These are phyloP conservation scores for Pachycephala philippinensis DNA, from an alignment of 2,113 vertebrate genomes.

Conservation along the genomic window DNA sequence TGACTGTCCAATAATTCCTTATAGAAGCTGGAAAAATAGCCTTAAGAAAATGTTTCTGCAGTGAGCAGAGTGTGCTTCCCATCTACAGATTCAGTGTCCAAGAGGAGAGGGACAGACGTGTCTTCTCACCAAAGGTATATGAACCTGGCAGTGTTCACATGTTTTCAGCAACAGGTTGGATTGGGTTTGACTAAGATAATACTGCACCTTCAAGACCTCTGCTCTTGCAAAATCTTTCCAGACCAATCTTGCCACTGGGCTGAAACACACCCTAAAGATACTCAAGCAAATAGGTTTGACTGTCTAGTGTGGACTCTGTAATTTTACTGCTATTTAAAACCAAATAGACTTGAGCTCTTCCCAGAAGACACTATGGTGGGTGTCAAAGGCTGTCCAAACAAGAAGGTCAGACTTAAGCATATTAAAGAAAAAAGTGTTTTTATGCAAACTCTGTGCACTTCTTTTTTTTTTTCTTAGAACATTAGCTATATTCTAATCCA, in stretches of 20 bases:
- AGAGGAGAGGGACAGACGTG: background rate
- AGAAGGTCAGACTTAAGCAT: background rate
- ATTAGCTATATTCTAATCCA: background rate
- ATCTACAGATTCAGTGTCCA: background rate
- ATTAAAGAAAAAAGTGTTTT: background rate
- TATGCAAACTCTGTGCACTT: background rate
- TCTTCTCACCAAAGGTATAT: background rate
- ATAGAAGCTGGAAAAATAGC: background rate
- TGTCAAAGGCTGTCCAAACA: background rate
- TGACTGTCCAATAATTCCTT: background rate
- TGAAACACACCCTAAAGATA: constrained; percentile 11
- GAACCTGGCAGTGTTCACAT: background rate
- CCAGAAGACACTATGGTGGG: background rate
- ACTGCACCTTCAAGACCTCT: background rate
- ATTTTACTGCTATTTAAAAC: constrained; percentile 33
- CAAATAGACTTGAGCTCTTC: background rate
- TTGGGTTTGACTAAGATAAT: background rate
- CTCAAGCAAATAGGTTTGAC: background rate
- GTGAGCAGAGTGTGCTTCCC: background rate
- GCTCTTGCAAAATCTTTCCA: constrained; percentile 9
- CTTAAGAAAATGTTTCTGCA: background rate
- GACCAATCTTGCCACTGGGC: background rate
- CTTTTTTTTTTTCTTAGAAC: background rate
- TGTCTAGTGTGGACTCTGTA: background rate
- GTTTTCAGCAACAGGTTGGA: background rate